phyloP scores from a whole-genome alignment of 2,888 invertebrate genomes.

The Pachliopta kotzebuea region DNA sequence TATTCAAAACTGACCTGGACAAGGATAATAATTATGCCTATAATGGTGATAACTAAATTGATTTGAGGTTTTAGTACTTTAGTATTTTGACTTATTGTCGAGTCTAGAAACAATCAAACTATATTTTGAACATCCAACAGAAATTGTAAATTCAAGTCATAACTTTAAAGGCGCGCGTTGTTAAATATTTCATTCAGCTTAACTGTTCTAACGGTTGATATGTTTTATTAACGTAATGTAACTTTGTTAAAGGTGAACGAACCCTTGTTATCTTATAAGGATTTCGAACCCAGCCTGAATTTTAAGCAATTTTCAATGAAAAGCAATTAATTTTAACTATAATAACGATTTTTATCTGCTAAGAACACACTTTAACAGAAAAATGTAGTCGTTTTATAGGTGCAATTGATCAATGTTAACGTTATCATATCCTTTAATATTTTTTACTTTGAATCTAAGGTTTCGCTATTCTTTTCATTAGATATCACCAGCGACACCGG shows the following conservation, averaged over 20 bases:
- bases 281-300: not conserved
- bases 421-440: not conserved
- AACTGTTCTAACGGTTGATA: no score
- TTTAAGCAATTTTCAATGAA: not conserved
- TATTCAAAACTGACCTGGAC: not conserved
- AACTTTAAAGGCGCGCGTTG: no score
- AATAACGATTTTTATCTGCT: not conserved
- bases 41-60: not conserved
- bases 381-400: not conserved
- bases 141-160: no score
- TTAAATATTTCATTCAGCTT: no score
- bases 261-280: conserved; percentile 19
- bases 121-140: no score
- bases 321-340: not conserved
- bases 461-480: conserved; percentile 29
- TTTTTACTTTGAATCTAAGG: no score
- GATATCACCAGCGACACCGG: conserved; percentile 58
- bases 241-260: not conserved
- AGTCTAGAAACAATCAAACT: no score
- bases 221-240: no score
- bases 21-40: not conserved
- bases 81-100: no score
- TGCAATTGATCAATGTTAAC: not conserved
- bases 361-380: not conserved
- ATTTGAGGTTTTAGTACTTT: not conserved